Evolutionary conservation across 2,888 invertebrate genomes (phyloP), one percentile per base, ranked within the genome.

Genomic region (Agonopterix heracliana): DNA sequence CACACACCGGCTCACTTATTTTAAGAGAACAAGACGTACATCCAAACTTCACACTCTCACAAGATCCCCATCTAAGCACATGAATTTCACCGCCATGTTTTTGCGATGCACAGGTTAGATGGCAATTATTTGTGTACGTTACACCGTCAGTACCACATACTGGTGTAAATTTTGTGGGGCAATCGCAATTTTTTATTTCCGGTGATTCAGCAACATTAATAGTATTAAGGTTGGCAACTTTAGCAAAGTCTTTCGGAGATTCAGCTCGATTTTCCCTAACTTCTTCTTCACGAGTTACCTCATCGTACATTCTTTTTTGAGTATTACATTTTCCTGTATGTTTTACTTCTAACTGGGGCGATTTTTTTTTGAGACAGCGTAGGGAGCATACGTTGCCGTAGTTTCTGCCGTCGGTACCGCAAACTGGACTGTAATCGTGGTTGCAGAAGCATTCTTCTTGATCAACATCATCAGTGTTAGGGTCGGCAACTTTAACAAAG

Each of bases 1-100:
- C 94, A 73, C 94, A 94, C 8, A 93, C 91, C 17, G 90, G 89
- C 10, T 83, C 47, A n/a, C 53, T 55, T n/a, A n/a, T n/a, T 0
- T 57, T 51, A 47, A 56, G 50, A 4, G 55, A 47, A 46, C 60
- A 60, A 3, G 17, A 17, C 17, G 42, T 40, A 34, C 60, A 60
- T 8, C 17, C 7, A n/a, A 34, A 12, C 8, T 17, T 17, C 9
- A 42, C 13, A 17, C 17, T 17, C 17, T 17, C 4, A 26, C 26
- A 9, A 26, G 26, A 7, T 0, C 26, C 26, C 26, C 26, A 7
- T 7, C 26, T 26, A 3, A 7, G 1, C 7, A 26, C 5, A 26
- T 26, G 5, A 5, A 26, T 26, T 26, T 7, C 7, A 26, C 26
- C 26, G 7, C 26, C 26, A 26, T 26, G 5, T 7, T 7, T 26